phyloP scores from a whole-genome alignment of 2,797 vertebrate species.

The Bradypus variegatus region DNA sequence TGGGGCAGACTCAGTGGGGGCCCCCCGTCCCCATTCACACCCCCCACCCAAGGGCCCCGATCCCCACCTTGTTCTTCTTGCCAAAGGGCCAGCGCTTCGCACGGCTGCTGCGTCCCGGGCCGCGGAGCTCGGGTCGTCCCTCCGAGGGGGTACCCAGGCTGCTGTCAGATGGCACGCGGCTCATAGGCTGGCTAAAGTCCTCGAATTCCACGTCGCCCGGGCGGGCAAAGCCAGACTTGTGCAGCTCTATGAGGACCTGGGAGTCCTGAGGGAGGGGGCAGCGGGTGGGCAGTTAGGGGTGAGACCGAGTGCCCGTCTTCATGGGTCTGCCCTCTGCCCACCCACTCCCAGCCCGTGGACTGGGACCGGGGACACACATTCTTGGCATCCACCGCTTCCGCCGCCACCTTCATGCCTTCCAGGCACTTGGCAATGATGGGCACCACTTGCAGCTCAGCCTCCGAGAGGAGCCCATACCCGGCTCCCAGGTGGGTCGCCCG shows the following conservation, averaged over 20 bases:
- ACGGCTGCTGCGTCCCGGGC: constrained; percentile 76
- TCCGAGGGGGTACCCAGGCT: constrained; percentile 85
- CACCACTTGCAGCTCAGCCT: constrained; percentile 85
- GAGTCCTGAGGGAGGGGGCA: constrained; percentile 77
- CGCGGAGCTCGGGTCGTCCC: constrained; percentile 61
- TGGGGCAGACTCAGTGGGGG: constrained; percentile 36
- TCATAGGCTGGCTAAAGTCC: constrained; percentile 90
- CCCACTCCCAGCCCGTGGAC: background rate
- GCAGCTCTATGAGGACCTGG: constrained; percentile 82
- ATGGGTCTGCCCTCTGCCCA: background rate
- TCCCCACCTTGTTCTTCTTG: constrained; percentile 87
- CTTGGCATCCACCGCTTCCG: constrained; percentile 81
- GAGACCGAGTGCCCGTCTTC: background rate
- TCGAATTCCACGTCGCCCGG: constrained; percentile 89
- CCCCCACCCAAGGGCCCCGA: background rate
- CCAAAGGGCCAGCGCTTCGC: constrained; percentile 88
- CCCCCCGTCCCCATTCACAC: background rate
- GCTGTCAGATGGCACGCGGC: constrained; percentile 84
- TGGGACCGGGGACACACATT: constrained; percentile 75
- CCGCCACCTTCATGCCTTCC: constrained; percentile 87
- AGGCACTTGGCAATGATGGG: constrained; percentile 91
- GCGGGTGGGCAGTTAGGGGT: background rate
- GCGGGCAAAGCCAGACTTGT: constrained; percentile 89
- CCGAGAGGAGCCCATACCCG: constrained; percentile 81
- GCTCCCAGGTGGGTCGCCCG: constrained; percentile 79